Base-by-base conservation (phyloP, 2,113 vertebrate genomes). In the Rhynchomys soricoides region DNA sequence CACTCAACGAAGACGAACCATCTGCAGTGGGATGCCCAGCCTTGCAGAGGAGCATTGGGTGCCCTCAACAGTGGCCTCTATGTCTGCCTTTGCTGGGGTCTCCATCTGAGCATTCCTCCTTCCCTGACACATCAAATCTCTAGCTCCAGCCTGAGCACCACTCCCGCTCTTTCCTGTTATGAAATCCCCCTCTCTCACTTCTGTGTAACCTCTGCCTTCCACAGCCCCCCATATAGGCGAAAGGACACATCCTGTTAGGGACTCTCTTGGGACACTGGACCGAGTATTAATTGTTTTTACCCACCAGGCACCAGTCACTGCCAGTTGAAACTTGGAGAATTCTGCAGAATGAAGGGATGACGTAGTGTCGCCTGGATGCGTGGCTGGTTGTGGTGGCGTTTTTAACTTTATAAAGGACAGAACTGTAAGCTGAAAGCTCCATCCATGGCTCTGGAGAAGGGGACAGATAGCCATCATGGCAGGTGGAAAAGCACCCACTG, bases 381-480 rank as follows among this genome's bases (percentile, higher is more conserved):
- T 43, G n/a, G 34, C 59, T 77, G 12, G 26, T 45, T 71, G 10
- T 64, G 45, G 13, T 78, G 52, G 48, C 29, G 43, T 93, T 97
- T 95, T 57, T 75, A 75, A 48, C 86, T 95, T 92, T 90, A 88
- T 62, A 79, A 95, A 96, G 50, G 89, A 90, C n/a, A 52, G 77
- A 90, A n/a, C 7, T 4, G 0, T 40, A 45, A 85, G 75, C 75
- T 22, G 59, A 34, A 59, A 5, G 40, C 50, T 70, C 48, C 50
- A n/a, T n/a, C 7, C 40, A 40, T 50, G 79, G 89, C 92, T 77
- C 90, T 90, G 64, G 95, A 92, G 89, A 70, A 52, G 62, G 70
- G 64, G 95, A 83, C 81, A 55, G 29, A 64, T 70, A 89, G 66
- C 81, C 88, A 64, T 92, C 91, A 50, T 64, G 86, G 93, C 93